A percentile compares a stretch with the other conserved stretches of the same genome.
These are phyloP conservation scores for Leptodirus hochenwartii DNA, from an alignment of 2,888 invertebrate species.

Conservation along the genomic window DNA sequence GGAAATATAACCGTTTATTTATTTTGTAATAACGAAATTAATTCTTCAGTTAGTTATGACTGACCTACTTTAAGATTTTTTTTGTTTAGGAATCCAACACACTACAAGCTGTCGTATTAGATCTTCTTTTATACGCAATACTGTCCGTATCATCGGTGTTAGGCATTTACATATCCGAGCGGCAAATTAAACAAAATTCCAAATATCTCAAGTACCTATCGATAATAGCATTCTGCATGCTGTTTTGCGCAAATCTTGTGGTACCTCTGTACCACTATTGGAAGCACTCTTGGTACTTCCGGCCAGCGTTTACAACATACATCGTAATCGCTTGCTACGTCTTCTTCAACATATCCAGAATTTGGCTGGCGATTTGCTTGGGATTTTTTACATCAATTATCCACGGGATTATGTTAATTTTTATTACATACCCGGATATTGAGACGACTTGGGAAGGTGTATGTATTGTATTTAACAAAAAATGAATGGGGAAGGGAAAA, in stretches of 20 bases:
- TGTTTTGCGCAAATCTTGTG: conserved; percentile 38
- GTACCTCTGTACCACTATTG: conserved; percentile 41
- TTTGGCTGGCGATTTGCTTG: conserved; percentile 47
- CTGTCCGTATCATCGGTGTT: conserved; percentile 28
- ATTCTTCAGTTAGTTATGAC: conserved; percentile 4
- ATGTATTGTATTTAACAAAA: conserved; percentile 13
- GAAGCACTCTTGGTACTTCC: conserved; percentile 29
- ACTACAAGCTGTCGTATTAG: conserved; percentile 19
- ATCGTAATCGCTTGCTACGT: conserved; percentile 65
- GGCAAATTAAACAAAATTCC: conserved; percentile 16
- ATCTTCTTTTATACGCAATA: conserved; percentile 29
- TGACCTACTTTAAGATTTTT: conserved; percentile 5
- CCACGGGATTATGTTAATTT: conserved; percentile 39
- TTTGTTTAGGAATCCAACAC: conserved; percentile 14
- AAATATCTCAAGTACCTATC: conserved; percentile 24
- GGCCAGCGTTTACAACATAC: conserved; percentile 54
- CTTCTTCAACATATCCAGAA: conserved; percentile 63
- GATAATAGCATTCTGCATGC: conserved; percentile 23
- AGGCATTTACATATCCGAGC: conserved; percentile 29
- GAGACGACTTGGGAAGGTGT: conserved; percentile 21
- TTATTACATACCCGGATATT: conserved; percentile 31
- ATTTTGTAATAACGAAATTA: background rate
- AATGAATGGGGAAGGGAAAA: conserved; percentile 6
- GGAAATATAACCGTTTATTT: background rate
- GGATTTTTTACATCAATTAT: conserved; percentile 48